These are phyloP conservation scores for Trypoxylon attenuatum DNA, from an alignment of 2,888 invertebrate genomes.

Conservation along the genomic window DNA sequence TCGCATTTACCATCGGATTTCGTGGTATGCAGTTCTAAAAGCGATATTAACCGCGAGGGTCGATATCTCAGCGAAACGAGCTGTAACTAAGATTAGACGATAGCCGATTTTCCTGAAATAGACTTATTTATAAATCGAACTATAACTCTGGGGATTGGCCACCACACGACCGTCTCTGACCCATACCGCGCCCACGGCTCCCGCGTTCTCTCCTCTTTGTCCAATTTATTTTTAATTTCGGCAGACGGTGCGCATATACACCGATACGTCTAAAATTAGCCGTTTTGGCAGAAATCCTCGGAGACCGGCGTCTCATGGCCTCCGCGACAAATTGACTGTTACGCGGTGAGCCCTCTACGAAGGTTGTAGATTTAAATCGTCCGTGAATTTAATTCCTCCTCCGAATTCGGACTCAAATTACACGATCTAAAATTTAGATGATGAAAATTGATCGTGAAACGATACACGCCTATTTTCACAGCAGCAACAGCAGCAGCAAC, in stretches of 20 bases:
- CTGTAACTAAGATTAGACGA: too few species aligned
- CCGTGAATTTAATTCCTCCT: conserved; percentile 1
- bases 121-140: background rate
- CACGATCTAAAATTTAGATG: too few species aligned
- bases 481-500: conserved; percentile 37
- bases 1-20: too few species aligned
- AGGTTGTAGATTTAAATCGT: conserved; percentile 5
- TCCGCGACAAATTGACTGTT: conserved; percentile 39
- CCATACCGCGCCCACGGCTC: conserved; percentile 25
- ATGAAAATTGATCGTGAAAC: too few species aligned
- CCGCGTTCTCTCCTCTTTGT: conserved; percentile 49
- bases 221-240: conserved; percentile 68
- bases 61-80: background rate
- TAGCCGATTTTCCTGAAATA: background rate
- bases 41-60: too few species aligned
- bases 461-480: conserved; percentile 1
- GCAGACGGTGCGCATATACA: conserved; percentile 60
- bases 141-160: conserved; percentile 4
- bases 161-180: conserved; percentile 28
- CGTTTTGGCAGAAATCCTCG: conserved; percentile 42
- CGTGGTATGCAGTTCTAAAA: too few species aligned
- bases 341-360: conserved; percentile 10
- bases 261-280: conserved; percentile 58
- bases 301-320: conserved; percentile 26
- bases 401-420: too few species aligned